phyloP scores from a whole-genome alignment of 2,113 vertebrate species.

The Donacobius atricapilla region DNA sequence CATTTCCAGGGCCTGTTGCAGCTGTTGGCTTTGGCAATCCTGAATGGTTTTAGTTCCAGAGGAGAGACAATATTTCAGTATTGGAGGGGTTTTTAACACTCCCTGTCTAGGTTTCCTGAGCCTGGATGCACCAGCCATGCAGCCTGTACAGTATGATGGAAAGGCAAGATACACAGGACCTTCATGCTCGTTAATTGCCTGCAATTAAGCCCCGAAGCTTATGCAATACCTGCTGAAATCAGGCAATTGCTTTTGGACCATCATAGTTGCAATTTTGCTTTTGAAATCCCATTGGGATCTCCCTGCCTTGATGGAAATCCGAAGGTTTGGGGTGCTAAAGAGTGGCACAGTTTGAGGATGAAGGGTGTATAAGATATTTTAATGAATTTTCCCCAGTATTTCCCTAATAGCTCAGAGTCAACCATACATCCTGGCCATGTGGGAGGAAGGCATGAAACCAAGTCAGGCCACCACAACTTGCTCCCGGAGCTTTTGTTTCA shows the following conservation, averaged over 20 bases:
- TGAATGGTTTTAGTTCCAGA: not conserved
- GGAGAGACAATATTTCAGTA: not conserved
- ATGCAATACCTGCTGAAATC: not conserved
- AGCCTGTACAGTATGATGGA: not conserved
- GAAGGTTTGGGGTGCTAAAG: not conserved
- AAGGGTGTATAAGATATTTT: not conserved
- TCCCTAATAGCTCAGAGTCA: not conserved
- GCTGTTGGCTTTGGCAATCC: not conserved
- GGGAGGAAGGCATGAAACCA: not conserved
- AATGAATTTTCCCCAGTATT: not conserved
- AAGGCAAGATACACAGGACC: not conserved
- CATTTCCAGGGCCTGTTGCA: not conserved
- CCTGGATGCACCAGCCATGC: not conserved
- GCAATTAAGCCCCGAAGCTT: slow-evolving; percentile 1
- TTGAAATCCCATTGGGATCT: not conserved
- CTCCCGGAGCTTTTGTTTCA: not conserved
- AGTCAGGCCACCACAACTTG: not conserved
- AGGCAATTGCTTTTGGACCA: not conserved
- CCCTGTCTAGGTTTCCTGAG: not conserved
- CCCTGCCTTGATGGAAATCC: not conserved
- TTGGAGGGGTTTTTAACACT: not conserved
- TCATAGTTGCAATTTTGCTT: not conserved
- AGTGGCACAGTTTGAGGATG: rapidly evolving
- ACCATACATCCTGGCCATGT: rapidly evolving
- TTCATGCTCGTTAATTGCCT: not conserved